Conservation (phyloP, 1,140 invertebrate species). For the Polypedilum vanderplanki region DNA sequence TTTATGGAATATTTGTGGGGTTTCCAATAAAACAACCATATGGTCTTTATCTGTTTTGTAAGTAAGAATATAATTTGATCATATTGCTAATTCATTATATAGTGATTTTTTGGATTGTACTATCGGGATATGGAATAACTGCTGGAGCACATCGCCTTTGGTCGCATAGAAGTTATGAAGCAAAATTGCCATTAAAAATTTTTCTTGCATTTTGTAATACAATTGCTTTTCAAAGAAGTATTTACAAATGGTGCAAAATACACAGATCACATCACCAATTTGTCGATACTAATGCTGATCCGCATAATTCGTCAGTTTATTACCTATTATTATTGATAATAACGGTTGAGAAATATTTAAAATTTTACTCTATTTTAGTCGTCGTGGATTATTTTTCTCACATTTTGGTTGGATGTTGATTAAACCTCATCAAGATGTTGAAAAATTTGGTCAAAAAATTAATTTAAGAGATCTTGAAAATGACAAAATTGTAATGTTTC, state of each 20-base stretch:
- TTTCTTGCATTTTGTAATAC: neutral
- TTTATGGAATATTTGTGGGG: too few species aligned
- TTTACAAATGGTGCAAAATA: constrained; percentile 52
- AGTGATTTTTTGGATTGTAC: too few species aligned
- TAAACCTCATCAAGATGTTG: constrained; percentile 57
- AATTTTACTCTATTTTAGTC: too few species aligned
- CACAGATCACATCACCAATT: constrained; percentile 61
- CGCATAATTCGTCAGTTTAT: constrained; percentile 55
- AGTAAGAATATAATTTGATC: too few species aligned
- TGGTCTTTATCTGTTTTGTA: too few species aligned
- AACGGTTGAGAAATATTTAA: too few species aligned
- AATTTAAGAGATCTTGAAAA: constrained; percentile 61
- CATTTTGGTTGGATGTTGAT: constrained; percentile 61
- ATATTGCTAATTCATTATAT: too few species aligned
- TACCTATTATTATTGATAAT: too few species aligned
- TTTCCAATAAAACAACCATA: too few species aligned
- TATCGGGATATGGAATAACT: neutral
- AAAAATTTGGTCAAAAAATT: constrained; percentile 46
- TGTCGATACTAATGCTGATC: constrained; percentile 58
- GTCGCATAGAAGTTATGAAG: neutral
- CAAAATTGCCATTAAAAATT: neutral
- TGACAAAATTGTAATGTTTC: constrained; percentile 65
- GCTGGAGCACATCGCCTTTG: neutral
- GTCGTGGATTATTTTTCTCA: constrained; percentile 62
- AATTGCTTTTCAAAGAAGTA: constrained; percentile 39